A percentile compares a stretch with the other conserved stretches of the same genome.
phyloP scores from a whole-genome alignment of 2,797 vertebrate species.

The Vultur gryphus region DNA sequence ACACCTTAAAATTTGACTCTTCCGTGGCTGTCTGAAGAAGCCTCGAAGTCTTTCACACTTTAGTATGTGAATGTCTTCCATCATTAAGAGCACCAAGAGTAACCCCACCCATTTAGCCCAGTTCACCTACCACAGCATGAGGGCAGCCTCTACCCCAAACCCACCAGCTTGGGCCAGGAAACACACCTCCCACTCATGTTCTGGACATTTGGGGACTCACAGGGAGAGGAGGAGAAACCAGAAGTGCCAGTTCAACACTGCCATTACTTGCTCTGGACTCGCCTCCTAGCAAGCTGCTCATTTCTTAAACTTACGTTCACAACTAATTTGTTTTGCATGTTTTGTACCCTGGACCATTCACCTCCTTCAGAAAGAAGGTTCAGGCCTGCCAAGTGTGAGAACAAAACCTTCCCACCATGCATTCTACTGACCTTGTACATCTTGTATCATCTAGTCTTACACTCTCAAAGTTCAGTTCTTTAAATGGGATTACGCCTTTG shows the following conservation, averaged over 20 bases:
- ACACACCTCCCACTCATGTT: accelerated
- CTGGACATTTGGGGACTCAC: accelerated
- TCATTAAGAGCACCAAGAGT: accelerated
- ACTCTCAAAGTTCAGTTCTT: accelerated
- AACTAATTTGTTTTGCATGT: accelerated
- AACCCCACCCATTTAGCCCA: accelerated
- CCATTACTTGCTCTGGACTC: accelerated
- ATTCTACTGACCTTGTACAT: accelerated
- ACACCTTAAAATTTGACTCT: not conserved
- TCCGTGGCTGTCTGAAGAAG: accelerated
- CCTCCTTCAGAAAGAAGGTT: accelerated
- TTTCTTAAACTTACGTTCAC: accelerated
- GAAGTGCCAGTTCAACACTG: accelerated
- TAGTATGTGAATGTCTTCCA: accelerated
- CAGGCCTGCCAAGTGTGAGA: accelerated
- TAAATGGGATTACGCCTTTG: accelerated
- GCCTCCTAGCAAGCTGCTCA: accelerated
- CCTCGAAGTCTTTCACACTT: accelerated
- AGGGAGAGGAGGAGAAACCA: accelerated
- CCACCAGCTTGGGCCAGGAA: accelerated
- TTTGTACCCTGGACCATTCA: accelerated
- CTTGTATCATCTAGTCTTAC: accelerated
- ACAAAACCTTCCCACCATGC: accelerated
- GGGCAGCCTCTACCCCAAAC: accelerated
- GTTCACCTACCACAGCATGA: accelerated